Conservation (phyloP, 2,888 invertebrate genomes). For the Conistra vaccinii region DNA sequence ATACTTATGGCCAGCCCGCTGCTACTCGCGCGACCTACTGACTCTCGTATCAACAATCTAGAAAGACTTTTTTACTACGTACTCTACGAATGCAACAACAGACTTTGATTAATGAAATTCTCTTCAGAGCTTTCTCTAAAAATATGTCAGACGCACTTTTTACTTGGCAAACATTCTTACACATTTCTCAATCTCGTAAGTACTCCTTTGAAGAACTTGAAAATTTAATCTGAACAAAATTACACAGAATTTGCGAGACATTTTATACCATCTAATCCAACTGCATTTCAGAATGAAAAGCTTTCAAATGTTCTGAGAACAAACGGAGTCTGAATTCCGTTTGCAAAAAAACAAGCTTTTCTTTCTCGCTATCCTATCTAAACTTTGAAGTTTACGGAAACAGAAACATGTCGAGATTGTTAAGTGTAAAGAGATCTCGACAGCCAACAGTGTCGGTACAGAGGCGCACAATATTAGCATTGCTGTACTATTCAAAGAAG, state of each 20-base stretch:
- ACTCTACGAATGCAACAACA: background rate
- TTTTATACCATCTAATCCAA: conserved; percentile 23
- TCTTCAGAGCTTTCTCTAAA: conserved; percentile 2
- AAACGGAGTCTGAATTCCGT: conserved; percentile 35
- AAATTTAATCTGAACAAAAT: conserved; percentile 37
- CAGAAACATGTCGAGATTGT: conserved; percentile 46
- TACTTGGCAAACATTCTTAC: conserved; percentile 15
- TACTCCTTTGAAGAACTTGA: conserved; percentile 47
- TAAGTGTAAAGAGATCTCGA: conserved; percentile 53
- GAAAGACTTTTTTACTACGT: background rate
- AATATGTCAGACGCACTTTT: conserved; percentile 13
- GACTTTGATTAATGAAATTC: conserved; percentile 12
- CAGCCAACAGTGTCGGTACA: conserved; percentile 32
- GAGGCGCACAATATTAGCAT: conserved; percentile 51
- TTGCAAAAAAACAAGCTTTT: conserved; percentile 40
- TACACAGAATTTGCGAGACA: conserved; percentile 1
- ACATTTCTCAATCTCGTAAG: conserved; percentile 26
- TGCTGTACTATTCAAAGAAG: conserved; percentile 47
- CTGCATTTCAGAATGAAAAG: conserved; percentile 41
- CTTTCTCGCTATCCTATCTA: conserved; percentile 32
- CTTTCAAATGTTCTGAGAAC: conserved; percentile 48
- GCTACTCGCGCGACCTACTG: no score
- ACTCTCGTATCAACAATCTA: background rate
- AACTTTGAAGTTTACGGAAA: conserved; percentile 56
- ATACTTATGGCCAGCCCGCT: background rate